phyloP scores from a whole-genome alignment of 2,888 invertebrate genomes.

The Caenorhabditis sulstoni region DNA sequence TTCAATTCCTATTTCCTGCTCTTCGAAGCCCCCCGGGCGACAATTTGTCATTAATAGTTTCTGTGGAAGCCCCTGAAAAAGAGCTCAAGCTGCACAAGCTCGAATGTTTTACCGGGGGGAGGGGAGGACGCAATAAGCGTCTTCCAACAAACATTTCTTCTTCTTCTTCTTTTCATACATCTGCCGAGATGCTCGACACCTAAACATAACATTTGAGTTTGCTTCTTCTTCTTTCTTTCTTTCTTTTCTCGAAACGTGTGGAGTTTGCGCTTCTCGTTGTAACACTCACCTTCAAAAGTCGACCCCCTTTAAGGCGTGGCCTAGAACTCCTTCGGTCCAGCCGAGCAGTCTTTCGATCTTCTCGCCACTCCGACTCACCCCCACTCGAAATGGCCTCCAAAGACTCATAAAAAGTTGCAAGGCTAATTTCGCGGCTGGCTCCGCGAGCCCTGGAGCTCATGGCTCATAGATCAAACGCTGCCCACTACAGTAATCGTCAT shows the following conservation, averaged over 20 bases:
- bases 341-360: too few relatives aligned
- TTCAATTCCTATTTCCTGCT: conserved; percentile 8
- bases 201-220: conserved; percentile 24
- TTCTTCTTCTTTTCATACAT: conserved; percentile 15
- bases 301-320: not conserved
- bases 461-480: too few relatives aligned
- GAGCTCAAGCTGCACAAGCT: not conserved
- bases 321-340: too few relatives aligned
- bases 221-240: not conserved
- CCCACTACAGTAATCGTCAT: too few relatives aligned
- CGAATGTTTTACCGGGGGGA: conserved; percentile 15
- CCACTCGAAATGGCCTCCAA: too few relatives aligned
- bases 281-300: not conserved
- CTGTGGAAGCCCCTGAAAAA: conserved; percentile 16
- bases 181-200: conserved; percentile 22
- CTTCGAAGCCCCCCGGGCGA: conserved; percentile 1
- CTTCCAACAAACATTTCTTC: conserved; percentile 4
- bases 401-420: too few relatives aligned
- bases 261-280: not conserved
- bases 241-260: not conserved
- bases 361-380: too few relatives aligned
- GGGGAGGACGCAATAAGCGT: not conserved
- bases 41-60: conserved; percentile 15
- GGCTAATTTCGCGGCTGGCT: too few relatives aligned
- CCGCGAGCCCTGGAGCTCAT: too few relatives aligned